Conservation (phyloP, 2,113 vertebrate species). For the Chaetops frenatus region DNA sequence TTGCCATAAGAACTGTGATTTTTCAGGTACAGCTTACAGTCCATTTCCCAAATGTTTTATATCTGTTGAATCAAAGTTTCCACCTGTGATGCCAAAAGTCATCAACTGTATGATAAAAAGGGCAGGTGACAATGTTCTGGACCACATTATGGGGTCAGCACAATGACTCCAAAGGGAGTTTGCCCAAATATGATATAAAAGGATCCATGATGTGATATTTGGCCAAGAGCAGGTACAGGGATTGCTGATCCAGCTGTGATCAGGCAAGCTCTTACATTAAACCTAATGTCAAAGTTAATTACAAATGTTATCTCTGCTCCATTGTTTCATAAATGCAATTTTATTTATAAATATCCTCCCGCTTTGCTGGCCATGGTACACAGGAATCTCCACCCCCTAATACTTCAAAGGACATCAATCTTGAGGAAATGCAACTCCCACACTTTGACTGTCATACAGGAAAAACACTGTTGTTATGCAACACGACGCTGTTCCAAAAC, state of each 20-base stretch:
- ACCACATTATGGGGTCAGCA: background rate
- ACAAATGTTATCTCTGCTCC: background rate
- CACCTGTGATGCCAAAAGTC: background rate
- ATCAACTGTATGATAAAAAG: background rate
- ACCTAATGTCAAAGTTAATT: background rate
- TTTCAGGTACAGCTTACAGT: background rate
- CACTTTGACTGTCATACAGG: slow-evolving; percentile 5
- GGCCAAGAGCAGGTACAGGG: background rate
- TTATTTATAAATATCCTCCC: slow-evolving; percentile 20
- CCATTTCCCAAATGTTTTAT: background rate
- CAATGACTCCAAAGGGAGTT: background rate
- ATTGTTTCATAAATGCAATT: slow-evolving; percentile 26
- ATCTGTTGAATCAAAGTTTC: background rate
- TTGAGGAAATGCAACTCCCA: slow-evolving; percentile 52
- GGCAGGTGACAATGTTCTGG: background rate
- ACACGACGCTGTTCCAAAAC: background rate
- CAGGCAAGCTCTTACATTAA: background rate
- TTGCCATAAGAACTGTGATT: background rate
- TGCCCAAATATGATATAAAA: background rate
- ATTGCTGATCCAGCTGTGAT: slow-evolving; percentile 6
- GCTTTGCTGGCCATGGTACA: background rate
- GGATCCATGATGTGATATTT: background rate
- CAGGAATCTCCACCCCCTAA: slow-evolving; percentile 41
- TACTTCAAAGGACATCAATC: slow-evolving; percentile 29
- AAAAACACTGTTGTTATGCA: slow-evolving; percentile 50